A percentile compares a stretch with the other conserved stretches of the same genome.
Conservation (phyloP, 1,140 invertebrate genomes). For the Danaus melanippus region DNA sequence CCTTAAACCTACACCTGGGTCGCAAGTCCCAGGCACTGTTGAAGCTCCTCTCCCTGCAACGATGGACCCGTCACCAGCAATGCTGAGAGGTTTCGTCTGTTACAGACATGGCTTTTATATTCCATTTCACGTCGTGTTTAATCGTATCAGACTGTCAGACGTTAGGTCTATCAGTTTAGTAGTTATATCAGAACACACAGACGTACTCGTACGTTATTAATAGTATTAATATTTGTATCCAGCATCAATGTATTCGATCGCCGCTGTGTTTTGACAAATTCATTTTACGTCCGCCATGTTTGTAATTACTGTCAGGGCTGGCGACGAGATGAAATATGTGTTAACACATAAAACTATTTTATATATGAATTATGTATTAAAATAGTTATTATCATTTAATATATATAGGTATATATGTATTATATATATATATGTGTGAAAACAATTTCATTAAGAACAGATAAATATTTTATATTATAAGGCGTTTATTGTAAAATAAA, state of each 20-base stretch:
- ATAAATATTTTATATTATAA: not conserved
- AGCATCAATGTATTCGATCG: conserved; percentile 8
- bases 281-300: conserved; percentile 44
- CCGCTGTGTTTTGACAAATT: conserved; percentile 59
- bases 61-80: no score
- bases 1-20: no score
- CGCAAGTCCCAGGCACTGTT: no score
- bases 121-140: conserved; percentile 28
- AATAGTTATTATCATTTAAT: not conserved
- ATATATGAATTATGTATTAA: not conserved
- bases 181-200: conserved; percentile 2
- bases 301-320: conserved; percentile 49
- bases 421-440: not conserved
- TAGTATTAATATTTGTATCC: no score
- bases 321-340: conserved; percentile 3
- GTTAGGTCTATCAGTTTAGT: not conserved
- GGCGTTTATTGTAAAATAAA: no score
- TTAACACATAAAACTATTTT: not conserved
- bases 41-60: no score
- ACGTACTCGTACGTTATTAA: conserved; percentile 4
- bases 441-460: not conserved
- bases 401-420: not conserved
- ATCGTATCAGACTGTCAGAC: not conserved
- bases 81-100: no score
- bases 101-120: no score